A percentile compares a stretch with the other conserved stretches of the same genome.
Conservation (phyloP, 2,888 invertebrate species). For the Orthosia gracilis region DNA sequence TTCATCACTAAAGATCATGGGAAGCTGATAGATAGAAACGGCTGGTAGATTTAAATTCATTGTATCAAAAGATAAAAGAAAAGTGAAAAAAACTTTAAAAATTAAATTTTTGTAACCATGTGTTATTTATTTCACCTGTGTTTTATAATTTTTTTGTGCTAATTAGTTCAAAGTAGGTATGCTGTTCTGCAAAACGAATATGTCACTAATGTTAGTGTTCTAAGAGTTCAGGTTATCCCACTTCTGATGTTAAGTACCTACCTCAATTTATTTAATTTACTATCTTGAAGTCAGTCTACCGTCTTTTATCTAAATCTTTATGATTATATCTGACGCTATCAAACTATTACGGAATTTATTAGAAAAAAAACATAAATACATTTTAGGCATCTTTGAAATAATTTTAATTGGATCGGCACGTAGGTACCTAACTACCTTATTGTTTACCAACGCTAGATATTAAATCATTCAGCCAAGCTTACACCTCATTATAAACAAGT, state of each 20-base stretch:
- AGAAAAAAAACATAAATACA: constrained; percentile 8
- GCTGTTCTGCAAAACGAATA: background rate
- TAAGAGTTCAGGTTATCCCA: background rate
- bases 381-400: constrained; percentile 31
- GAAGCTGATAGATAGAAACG: too few relatives aligned
- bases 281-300: background rate
- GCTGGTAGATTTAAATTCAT: too few relatives aligned
- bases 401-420: constrained; percentile 46
- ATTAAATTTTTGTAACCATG: too few relatives aligned
- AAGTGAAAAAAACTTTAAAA: too few relatives aligned
- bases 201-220: background rate
- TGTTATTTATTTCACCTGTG: background rate
- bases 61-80: too few relatives aligned
- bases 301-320: background rate
- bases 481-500: constrained; percentile 60
- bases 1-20: too few relatives aligned
- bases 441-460: constrained; percentile 28
- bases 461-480: constrained; percentile 37
- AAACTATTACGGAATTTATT: constrained; percentile 14
- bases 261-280: background rate
- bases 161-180: constrained; percentile 15
- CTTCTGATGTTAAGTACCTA: background rate
- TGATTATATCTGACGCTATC: background rate
- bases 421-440: background rate
- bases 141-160: background rate